Conservation (phyloP, 2,113 vertebrate species). For the Alligator mississippiensis region DNA sequence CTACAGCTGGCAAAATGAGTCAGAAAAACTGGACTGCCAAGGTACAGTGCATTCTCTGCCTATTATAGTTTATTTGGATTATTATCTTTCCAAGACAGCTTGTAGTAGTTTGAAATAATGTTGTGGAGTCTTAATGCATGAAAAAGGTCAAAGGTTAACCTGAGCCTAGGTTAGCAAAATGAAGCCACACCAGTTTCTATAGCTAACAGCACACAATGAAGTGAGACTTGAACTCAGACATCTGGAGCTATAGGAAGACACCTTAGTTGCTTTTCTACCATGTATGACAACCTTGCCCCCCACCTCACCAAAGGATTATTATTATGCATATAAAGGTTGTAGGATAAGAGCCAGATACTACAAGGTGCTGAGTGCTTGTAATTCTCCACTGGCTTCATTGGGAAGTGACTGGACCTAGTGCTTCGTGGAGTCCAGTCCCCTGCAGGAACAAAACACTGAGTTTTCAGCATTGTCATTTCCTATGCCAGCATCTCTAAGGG, state of each 20-base stretch:
- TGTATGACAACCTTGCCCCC: neutral
- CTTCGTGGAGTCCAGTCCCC: neutral
- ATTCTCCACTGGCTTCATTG: neutral
- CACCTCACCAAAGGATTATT: neutral
- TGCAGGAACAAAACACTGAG: neutral
- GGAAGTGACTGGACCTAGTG: neutral
- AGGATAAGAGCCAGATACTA: neutral
- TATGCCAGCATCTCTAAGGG: too few relatives aligned
- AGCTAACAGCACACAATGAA: too few relatives aligned
- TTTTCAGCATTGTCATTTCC: too few relatives aligned
- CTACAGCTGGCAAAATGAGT: slow-evolving; percentile 84
- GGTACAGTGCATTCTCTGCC: slow-evolving; percentile 57
- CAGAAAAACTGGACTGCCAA: slow-evolving; percentile 89
- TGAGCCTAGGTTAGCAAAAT: too few relatives aligned
- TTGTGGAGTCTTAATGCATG: too few relatives aligned
- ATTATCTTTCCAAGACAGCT: neutral
- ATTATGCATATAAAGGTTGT: neutral
- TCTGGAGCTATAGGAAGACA: too few relatives aligned
- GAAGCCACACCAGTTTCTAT: too few relatives aligned
- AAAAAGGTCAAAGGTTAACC: too few relatives aligned
- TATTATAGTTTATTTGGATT: neutral
- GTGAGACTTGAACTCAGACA: too few relatives aligned
- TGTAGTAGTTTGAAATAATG: neutral
- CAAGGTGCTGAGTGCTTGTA: neutral
- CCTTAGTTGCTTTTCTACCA: too few relatives aligned